These are phyloP conservation scores for Geodia barretti DNA, from an alignment of 37 sponge, comb jelly and placozoan genomes.

Conservation along the genomic window DNA sequence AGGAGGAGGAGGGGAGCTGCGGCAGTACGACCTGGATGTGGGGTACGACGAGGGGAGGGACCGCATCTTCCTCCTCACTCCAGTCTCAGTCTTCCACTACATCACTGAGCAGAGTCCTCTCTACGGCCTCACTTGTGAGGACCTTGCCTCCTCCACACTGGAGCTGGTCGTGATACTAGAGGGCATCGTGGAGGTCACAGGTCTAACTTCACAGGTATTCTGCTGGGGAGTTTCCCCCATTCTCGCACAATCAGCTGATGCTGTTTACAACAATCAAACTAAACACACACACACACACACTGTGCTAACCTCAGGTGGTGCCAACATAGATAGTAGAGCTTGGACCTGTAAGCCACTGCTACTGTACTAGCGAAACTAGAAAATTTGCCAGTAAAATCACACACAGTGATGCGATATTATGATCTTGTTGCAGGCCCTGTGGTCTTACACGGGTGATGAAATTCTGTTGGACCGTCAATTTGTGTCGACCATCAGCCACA, in stretches of 20 bases:
- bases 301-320: too few species aligned
- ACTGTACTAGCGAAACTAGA: too few species aligned
- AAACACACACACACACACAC: too few species aligned
- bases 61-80: slow-evolving; percentile 68
- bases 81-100: slow-evolving; percentile 52
- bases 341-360: too few species aligned
- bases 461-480: slow-evolving; percentile 63
- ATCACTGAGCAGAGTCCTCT: slow-evolving; percentile 70
- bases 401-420: background rate
- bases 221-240: background rate
- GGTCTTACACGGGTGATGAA: slow-evolving; percentile 78
- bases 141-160: slow-evolving; percentile 29
- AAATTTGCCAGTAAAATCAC: too few species aligned
- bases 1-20: background rate
- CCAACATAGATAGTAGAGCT: too few species aligned
- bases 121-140: slow-evolving; percentile 16
- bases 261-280: too few species aligned
- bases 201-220: slow-evolving; percentile 51
- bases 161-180: slow-evolving; percentile 82
- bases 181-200: slow-evolving; percentile 84
- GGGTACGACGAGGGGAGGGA: slow-evolving; percentile 80
- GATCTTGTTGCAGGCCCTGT: slow-evolving; percentile 36
- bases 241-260: too few species aligned
- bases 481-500: slow-evolving; percentile 18
- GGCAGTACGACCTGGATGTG: slow-evolving; percentile 64